These are phyloP conservation scores for Lophotis ruficrista DNA, from an alignment of 2,113 vertebrate genomes.

Conservation along the genomic window DNA sequence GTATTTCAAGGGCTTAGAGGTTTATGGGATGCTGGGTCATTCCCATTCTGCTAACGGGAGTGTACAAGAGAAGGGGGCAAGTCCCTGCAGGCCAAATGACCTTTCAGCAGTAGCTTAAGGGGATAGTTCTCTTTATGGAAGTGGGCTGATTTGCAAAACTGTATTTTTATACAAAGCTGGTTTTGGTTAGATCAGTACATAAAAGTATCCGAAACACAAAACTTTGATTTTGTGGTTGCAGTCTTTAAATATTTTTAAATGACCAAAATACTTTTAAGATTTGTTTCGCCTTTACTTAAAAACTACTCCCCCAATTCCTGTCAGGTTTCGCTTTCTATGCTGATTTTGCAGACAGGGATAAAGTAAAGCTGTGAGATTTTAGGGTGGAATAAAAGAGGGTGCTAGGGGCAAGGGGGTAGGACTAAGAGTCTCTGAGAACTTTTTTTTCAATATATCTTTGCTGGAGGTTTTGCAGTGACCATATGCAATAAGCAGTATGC, in stretches of 20 bases:
- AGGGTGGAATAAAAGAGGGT: not conserved
- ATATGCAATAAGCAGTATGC: not conserved
- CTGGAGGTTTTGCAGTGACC: constrained; percentile 8
- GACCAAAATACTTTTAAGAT: constrained; percentile 26
- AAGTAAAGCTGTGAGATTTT: not conserved
- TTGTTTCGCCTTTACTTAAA: not conserved
- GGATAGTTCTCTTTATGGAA: constrained; percentile 65
- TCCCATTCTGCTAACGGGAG: constrained; percentile 23
- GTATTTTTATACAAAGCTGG: constrained; percentile 68
- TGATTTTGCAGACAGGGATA: not conserved
- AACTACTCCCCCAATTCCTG: not conserved
- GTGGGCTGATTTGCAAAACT: constrained; percentile 57
- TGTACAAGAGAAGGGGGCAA: not conserved
- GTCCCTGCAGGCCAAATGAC: constrained; percentile 45
- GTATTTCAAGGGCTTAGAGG: constrained; percentile 13
- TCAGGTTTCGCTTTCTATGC: not conserved
- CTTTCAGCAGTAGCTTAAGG: constrained; percentile 41
- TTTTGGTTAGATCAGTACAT: constrained; percentile 68
- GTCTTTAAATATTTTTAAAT: constrained; percentile 56
- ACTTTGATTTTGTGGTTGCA: constrained; percentile 71
- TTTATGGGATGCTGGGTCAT: constrained; percentile 20
- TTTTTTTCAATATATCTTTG: not conserved
- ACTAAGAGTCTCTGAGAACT: not conserved
- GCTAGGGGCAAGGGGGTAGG: not conserved
- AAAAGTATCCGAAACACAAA: constrained; percentile 64